Percentiles rank a stretch among this genome's conserved stretches.
Conservation (phyloP, 2,797 vertebrate species). For the Smutsia temminckii region DNA sequence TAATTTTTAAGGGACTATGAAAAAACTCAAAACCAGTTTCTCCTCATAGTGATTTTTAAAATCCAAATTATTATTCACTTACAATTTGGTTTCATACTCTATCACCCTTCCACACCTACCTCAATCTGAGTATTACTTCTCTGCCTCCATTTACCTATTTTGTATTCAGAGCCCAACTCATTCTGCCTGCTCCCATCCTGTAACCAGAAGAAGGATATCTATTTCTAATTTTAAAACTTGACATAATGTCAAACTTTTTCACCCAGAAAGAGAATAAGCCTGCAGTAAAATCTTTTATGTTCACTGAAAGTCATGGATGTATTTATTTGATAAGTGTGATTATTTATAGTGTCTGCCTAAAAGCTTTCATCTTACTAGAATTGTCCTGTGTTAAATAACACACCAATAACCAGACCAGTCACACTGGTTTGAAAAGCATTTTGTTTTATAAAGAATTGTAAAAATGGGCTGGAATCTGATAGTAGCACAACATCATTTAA, state of each 20-base stretch:
- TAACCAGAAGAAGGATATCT: not conserved
- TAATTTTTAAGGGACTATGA: not conserved
- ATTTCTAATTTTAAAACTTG: slow-evolving; percentile 9
- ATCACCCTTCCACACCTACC: not conserved
- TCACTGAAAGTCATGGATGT: not conserved
- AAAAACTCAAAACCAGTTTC: slow-evolving; percentile 3
- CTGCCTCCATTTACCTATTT: not conserved
- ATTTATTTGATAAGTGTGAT: slow-evolving; percentile 26
- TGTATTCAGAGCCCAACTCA: slow-evolving; percentile 5
- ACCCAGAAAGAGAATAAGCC: not conserved
- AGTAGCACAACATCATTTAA: not conserved
- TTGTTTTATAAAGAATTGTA: not conserved
- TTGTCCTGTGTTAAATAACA: slow-evolving; percentile 16
- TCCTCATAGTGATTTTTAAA: not conserved
- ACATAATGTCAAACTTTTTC: not conserved
- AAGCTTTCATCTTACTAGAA: not conserved
- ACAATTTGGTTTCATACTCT: not conserved
- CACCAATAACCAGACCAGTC: not conserved
- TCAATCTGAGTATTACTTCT: not conserved
- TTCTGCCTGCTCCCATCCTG: not conserved
- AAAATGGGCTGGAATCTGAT: not conserved
- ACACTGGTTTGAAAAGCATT: not conserved
- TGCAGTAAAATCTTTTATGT: not conserved
- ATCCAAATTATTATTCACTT: not conserved
- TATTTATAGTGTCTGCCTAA: not conserved